These are phyloP conservation scores for Lineus longissimus DNA, from an alignment of 1,140 invertebrate species.

Conservation along the genomic window DNA sequence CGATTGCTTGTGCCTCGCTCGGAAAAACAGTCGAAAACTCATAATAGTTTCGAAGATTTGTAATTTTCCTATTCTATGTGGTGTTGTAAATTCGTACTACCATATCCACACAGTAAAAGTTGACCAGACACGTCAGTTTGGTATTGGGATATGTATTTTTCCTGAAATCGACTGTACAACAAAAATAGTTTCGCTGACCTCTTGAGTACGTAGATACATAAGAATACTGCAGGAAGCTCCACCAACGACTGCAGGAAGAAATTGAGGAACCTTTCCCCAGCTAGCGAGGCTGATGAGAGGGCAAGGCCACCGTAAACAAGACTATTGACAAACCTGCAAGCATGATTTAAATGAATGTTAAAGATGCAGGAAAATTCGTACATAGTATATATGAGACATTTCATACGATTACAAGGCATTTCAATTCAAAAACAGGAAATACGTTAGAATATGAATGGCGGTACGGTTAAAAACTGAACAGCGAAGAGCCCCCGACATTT, in stretches of 20 bases:
- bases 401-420: too few relatives aligned
- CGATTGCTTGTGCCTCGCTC: too few relatives aligned
- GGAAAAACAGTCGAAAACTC: too few relatives aligned
- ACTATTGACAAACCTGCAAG: conserved; percentile 40
- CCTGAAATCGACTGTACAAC: background rate
- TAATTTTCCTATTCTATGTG: too few relatives aligned
- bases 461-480: too few relatives aligned
- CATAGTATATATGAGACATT: conserved; percentile 1
- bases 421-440: too few relatives aligned
- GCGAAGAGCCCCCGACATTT: too few relatives aligned
- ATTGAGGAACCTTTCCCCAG: conserved; percentile 38
- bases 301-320: conserved; percentile 49
- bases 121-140: background rate
- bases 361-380: background rate
- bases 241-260: conserved; percentile 37
- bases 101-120: background rate
- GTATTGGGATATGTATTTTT: background rate
- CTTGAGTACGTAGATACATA: conserved; percentile 37
- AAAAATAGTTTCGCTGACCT: background rate
- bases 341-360: too few relatives aligned
- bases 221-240: conserved; percentile 41
- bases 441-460: too few relatives aligned
- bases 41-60: too few relatives aligned
- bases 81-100: background rate
- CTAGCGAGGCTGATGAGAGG: conserved; percentile 39